Base-by-base conservation (phyloP, 2,113 vertebrate genomes). In the Colius striatus region DNA sequence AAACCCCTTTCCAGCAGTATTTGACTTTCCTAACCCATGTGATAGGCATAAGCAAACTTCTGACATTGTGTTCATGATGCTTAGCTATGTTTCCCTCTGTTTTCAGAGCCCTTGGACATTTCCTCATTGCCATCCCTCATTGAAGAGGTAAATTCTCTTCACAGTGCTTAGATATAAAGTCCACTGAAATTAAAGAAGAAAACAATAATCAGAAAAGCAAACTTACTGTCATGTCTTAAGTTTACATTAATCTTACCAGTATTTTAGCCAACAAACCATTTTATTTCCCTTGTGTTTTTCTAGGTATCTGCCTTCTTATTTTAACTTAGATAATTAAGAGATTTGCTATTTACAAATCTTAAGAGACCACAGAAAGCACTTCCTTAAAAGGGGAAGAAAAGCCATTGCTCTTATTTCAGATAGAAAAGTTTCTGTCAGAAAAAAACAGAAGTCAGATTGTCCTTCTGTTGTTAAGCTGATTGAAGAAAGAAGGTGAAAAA, bases 371-470 rank as follows among this genome's bases (percentile, higher is more conserved):
- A 88, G 45, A 74, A 55, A 91, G 75, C 67, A 71, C 84, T 93
- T 82, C 96, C 96, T 93, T 93, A 95, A 93, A 97, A 86, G 91
- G 94, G 29, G 91, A 90, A 96, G 89, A 85, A 84, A 87, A 94
- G 78, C 51, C 79, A 85, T 67, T 84, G 75, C 84, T 96, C 67
- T 80, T 80, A 70, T 2, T 80, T 36, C 71, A 94, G 91, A 82
- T 84, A 89, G 83, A 61, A 62, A 17, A 71, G 43, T 41, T 66
- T 84, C 72, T 71, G 25, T 75, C 38, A 41, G 38, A 41, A 41
- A 12, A 12, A 41, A 41, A 10, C 38, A 41, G 38, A 41, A 71
- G 63, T 73, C 58, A 70, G 22, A 50, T 53, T 8, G 5, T 27
- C 78, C 67, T 84, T 71, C 68, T 90, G 5, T 51, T 91, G 51